Base-by-base conservation (phyloP, 2,797 vertebrate genomes). In the Pipistrellus pipistrellus region DNA sequence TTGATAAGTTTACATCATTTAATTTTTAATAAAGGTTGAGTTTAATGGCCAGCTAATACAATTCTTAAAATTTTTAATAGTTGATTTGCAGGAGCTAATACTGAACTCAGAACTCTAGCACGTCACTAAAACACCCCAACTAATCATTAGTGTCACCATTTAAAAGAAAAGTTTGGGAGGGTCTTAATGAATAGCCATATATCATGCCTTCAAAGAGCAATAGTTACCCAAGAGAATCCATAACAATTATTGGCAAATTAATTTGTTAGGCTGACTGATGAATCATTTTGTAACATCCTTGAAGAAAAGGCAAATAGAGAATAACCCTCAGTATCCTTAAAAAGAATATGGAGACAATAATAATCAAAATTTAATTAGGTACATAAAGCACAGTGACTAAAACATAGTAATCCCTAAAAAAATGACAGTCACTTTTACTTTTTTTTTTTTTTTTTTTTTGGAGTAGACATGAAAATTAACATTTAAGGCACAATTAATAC, bases 21-120 rank as follows among this genome's bases (percentile, higher is more conserved):
- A 80, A 76, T 85, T 94, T 85, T 77, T 92, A 92, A 82, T 17
- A 85, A 86, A 72, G 8, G 11, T 17, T 41, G 18, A 71, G n/a
- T 88, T 89, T 81, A 81, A 69, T 27, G 48, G 62, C n/a, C 9
- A 48, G 23, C 46, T 83, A 30, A 77, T 78, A 83, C 66, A 94
- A 94, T 51, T 83, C 38, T 82, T 72, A 32, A 90, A 71, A 78
- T 72, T 64, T 48, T 72, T 77, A 78, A 73, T 4, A 66, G 17
- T 0, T 51, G 23, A 41, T n/a, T 72, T 64, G 83, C 38, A 68
- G 62, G 15, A 92, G 59, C 17, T 15, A 32, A 59, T 85, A 55
- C 18, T 44, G 44, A 44, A 25, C 27, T 62, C 35, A 30, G 81
- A 64, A 62, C 10, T 57, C 44, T 1, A 20, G 32, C 53, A 71